Conservation (phyloP, 2,113 vertebrate genomes). For the Chelonoidis abingdonii region DNA sequence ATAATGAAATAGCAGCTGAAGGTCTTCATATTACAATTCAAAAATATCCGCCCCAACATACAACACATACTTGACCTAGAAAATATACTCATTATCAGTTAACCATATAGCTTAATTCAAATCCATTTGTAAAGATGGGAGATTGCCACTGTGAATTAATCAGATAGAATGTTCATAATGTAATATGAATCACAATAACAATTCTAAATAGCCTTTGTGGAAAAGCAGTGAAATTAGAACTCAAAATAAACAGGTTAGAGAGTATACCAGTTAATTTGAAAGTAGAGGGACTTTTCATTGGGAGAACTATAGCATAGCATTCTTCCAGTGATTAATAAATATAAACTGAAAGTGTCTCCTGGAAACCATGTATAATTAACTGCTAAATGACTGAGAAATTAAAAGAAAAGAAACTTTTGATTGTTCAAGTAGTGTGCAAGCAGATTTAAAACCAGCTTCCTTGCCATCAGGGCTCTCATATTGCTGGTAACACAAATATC, state of each 20-base stretch:
- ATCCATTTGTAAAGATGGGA: slow-evolving; percentile 24
- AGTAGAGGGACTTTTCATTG: neutral
- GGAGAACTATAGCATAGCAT: neutral
- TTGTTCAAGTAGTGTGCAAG: neutral
- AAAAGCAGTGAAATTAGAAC: slow-evolving; percentile 41
- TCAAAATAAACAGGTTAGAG: neutral
- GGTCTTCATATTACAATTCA: neutral
- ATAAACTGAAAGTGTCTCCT: neutral
- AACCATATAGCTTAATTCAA: slow-evolving; percentile 40
- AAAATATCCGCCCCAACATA: neutral
- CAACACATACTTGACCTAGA: neutral
- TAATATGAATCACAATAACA: slow-evolving; percentile 14
- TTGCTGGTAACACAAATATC: neutral
- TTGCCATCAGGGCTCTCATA: neutral
- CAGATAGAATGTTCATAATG: neutral
- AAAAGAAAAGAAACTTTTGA: neutral
- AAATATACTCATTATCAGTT: neutral
- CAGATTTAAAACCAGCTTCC: neutral
- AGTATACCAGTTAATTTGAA: neutral
- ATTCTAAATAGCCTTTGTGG: neutral
- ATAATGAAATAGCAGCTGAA: neutral
- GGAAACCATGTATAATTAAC: neutral
- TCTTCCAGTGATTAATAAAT: neutral
- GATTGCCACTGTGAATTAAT: slow-evolving; percentile 22
- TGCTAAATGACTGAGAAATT: neutral